These are phyloP conservation scores for Phocoena sinus DNA, from an alignment of 2,113 vertebrate genomes.

Conservation along the genomic window DNA sequence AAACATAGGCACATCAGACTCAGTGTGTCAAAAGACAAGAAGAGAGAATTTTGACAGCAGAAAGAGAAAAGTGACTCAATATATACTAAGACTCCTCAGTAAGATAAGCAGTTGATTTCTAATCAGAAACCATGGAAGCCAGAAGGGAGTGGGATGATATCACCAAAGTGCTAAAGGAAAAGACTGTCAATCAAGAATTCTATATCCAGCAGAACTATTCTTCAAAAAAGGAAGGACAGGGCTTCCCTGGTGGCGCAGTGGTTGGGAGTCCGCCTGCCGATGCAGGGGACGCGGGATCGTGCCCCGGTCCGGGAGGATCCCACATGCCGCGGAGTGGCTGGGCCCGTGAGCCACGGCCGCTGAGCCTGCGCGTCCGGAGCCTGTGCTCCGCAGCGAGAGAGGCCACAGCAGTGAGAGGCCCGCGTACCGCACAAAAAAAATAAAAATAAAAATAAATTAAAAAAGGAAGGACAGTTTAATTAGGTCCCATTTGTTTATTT, in stretches of 20 bases:
- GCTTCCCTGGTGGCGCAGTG: no score
- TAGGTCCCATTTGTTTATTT: no score
- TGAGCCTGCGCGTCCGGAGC: no score
- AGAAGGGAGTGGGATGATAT: not conserved
- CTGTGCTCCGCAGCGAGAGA: no score
- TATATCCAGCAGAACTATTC: not conserved
- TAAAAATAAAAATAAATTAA: not conserved
- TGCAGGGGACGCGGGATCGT: no score
- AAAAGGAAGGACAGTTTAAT: not conserved
- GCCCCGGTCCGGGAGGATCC: no score
- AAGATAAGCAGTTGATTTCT: not conserved
- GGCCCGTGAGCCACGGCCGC: no score
- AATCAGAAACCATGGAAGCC: not conserved
- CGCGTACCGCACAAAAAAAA: no score
- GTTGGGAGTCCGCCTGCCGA: no score
- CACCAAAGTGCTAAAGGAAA: not conserved
- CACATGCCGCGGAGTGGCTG: no score
- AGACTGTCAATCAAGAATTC: not conserved
- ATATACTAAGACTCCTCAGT: not conserved
- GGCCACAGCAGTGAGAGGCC: no score
- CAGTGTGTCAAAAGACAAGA: not conserved
- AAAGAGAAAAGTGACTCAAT: not conserved
- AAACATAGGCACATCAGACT: not conserved
- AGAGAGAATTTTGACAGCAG: not conserved
- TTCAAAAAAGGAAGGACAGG: not conserved